Percentiles rank a stretch among this genome's conserved stretches.
These are phyloP conservation scores for Bos javanicus DNA, from an alignment of 2,113 vertebrate species.

Conservation along the genomic window DNA sequence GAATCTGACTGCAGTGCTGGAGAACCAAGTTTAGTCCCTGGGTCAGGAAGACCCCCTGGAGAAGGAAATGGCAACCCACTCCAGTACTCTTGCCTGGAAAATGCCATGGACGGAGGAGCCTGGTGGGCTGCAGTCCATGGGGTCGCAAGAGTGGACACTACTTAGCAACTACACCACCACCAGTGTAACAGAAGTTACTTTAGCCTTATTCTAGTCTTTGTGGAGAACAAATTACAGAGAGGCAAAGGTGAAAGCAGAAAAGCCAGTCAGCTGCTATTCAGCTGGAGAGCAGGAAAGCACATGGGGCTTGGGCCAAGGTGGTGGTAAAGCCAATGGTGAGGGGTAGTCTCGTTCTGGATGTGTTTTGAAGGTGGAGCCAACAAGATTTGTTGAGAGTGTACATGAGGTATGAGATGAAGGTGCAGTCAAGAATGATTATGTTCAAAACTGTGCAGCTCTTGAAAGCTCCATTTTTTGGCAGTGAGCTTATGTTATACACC, in stretches of 20 bases:
- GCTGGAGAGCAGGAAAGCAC: not conserved
- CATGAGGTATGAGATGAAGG: not conserved
- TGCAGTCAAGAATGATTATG: not conserved
- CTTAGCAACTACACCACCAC: not conserved
- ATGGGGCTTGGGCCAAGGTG: not conserved
- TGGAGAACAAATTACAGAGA: not conserved
- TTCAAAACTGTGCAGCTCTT: not conserved
- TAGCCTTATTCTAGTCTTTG: not conserved
- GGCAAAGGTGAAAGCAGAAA: not conserved
- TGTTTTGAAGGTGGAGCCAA: not conserved
- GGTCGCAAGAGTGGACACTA: accelerated
- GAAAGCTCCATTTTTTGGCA: not conserved
- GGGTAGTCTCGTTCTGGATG: not conserved
- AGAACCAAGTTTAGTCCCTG: not conserved
- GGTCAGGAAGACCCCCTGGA: not conserved
- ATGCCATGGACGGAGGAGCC: not conserved
- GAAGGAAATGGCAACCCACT: not conserved
- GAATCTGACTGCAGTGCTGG: not conserved
- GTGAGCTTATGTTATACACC: not conserved
- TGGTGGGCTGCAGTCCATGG: not conserved
- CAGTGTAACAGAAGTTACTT: not conserved
- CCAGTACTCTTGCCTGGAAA: not conserved
- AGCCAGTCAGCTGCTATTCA: not conserved
- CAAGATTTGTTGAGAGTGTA: not conserved
- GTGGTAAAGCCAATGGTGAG: not conserved